Percentiles rank a stretch among this genome's conserved stretches.
Evolutionary conservation across 2,113 vertebrate species (phyloP).

Genomic region (Hipposideros armiger): DNA sequence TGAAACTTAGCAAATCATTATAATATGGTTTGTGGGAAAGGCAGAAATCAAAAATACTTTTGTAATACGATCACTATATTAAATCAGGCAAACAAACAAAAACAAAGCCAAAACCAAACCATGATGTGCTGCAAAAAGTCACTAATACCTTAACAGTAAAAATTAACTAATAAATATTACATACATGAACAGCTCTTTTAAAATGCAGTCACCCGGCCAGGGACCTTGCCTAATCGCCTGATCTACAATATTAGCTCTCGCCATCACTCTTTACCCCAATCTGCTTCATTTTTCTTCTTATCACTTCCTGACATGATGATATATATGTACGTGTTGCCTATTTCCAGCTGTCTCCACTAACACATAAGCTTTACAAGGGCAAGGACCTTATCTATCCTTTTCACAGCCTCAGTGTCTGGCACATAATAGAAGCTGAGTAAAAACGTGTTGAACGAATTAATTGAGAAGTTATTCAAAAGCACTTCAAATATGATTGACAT

Average conservation of each 20-base stretch:
- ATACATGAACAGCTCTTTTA: not conserved
- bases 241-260: not conserved
- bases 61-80: not conserved
- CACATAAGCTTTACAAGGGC: not conserved
- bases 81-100: not conserved
- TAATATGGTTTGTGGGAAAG: not conserved
- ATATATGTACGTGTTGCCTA: not conserved
- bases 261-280: not conserved
- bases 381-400: not conserved
- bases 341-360: not conserved
- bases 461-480: not conserved
- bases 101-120: not conserved
- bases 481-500: not conserved
- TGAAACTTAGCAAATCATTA: conserved; percentile 46
- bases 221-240: not conserved
- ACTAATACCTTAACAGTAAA: conserved; percentile 33
- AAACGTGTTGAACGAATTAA: not conserved
- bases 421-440: not conserved
- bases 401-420: not conserved
- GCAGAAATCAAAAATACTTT: not conserved
- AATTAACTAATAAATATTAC: not conserved
- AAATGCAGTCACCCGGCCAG: not conserved
- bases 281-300: conserved; percentile 25
- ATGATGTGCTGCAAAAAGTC: not conserved
- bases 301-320: not conserved